Base-by-base conservation (phyloP, 2,797 vertebrate genomes). In the Bufotes viridis region DNA sequence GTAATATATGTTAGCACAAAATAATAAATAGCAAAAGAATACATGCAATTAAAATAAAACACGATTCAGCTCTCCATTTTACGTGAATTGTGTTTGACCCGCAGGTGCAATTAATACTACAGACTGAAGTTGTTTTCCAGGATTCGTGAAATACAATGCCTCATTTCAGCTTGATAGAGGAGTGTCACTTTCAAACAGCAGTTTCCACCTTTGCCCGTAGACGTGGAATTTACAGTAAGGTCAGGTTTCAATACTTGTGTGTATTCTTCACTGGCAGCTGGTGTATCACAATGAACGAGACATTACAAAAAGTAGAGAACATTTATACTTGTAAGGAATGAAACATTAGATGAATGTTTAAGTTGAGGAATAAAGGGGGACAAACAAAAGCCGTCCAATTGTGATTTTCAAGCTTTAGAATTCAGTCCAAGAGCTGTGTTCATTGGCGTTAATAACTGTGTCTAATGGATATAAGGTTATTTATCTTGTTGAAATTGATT, bases 301-400 rank as follows among this genome's bases (percentile, higher is more conserved):
- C 69, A 61, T 61, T 87, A 51, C 53, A 81, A 63, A 76, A 70
- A 65, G 22, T 22, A 22, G 58, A 78, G 60, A 78, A 78, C 76
- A 29, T 57, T 80, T 86, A 49, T 22, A 49, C 55, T 81, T 26
- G 57, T 63, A 80, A 58, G 22, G 69, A 49, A 87, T 63, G 42
- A 75, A 87, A 82, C 79, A 51, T 51, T 87, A 87, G 79, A 74
- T 75, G 51, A 63, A 82, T 55, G 58, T 53, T 82, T 55, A 82
- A 55, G 34, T n/a, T 51, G 57, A 15, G 24, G 72, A 74, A 70
- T 81, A 60, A 81, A 79, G 55, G 20, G 11, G 34, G 58, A 22
- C 53, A 60, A 34, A 85, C 58, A 85, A 75, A 76, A 78, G 34
- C 29, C 24, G 15, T 24, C 20, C 15, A 78, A 26, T 9, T 58